Base-by-base conservation (phyloP, 2,888 invertebrate genomes). In the Sthenelais limicola region DNA sequence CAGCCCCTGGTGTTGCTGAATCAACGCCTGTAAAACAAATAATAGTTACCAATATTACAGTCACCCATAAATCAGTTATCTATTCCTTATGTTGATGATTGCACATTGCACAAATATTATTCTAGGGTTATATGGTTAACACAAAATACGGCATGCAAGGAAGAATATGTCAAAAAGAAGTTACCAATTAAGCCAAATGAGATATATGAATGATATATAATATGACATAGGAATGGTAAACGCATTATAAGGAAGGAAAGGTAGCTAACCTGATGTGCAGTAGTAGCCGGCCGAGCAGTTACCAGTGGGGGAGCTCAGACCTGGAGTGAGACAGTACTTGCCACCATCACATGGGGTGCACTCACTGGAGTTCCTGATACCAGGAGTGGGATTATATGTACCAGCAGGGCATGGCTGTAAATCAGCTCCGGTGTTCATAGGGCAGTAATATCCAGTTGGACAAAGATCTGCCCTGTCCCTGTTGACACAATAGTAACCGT, bases 341-440 rank as follows among this genome's bases (percentile, higher is more conserved):
- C 86, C 85, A 51, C 84, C 85, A 73, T 81, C 81, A 83, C 86
- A 86, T 73, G 80, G 82, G 32, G 82, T 84, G 77, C 86, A 86
- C 68, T 85, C 79, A 5, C 78, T 79, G 49, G 76, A 78, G 49
- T 78, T 75, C 5, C 76, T 75, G 30, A 86, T 43, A 3, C 84
- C 84, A 5, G 68, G 62, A 7, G 75, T 69, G 0, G 85, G 83
- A 75, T 82, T 85, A 77, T 82, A 86, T 0, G 84, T 86, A 21
- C 86, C 86, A 5, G 83, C 80, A 3, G 86, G 86, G 70, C 86
- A 86, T 1, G 82, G 80, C 75, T 82, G 81, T 21, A 83, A 77
- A 71, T 85, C 84, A 18, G 84, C 84, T 18, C 86, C 86, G 7
- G 86, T 86, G 30, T 80, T 80, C 66, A 74, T 69, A 2, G 85